These are phyloP conservation scores for Hypotaenidia okinawae DNA, from an alignment of 2,797 vertebrate species.

Conservation along the genomic window DNA sequence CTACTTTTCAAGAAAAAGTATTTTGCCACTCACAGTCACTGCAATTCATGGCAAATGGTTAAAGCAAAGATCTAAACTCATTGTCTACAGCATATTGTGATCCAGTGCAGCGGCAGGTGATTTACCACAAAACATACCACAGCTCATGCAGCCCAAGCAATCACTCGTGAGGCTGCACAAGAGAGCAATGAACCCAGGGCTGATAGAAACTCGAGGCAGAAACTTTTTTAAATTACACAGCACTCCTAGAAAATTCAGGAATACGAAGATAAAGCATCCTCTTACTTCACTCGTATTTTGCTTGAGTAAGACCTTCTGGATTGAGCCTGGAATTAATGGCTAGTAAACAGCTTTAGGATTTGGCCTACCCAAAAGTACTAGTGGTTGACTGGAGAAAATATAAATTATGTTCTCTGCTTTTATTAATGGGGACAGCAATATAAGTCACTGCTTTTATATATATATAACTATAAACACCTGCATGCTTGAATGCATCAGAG, in stretches of 20 bases:
- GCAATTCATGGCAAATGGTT: constrained; percentile 30
- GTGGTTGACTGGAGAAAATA: constrained; percentile 6
- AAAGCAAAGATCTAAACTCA: constrained; percentile 18
- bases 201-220: background rate
- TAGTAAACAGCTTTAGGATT: background rate
- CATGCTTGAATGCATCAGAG: background rate
- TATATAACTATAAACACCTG: background rate
- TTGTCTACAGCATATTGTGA: background rate
- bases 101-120: constrained; percentile 15
- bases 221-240: background rate
- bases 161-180: background rate
- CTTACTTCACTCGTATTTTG: background rate
- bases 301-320: background rate
- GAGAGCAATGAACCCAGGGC: background rate
- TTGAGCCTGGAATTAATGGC: background rate
- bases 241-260: background rate
- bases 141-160: background rate
- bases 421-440: background rate
- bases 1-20: constrained; percentile 56
- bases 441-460: background rate
- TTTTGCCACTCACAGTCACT: background rate
- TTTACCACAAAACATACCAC: background rate
- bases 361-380: background rate
- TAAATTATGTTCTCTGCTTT: background rate
- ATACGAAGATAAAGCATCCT: background rate